Conservation (phyloP, 2,797 vertebrate genomes). For the Scarus forsteni region DNA sequence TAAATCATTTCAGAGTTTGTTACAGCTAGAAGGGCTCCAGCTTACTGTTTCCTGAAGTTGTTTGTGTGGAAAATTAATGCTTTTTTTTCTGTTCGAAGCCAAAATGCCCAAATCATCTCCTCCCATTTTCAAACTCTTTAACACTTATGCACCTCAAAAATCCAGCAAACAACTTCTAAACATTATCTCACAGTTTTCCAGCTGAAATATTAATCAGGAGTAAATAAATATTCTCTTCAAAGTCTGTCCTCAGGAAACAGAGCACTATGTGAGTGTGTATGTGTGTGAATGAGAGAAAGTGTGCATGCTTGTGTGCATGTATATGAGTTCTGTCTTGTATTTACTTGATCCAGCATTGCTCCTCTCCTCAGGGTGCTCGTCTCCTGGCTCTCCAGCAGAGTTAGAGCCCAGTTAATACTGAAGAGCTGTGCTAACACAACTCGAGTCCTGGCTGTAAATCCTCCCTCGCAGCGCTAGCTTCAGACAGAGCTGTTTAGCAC, state of each 20-base stretch:
- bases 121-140: constrained; percentile 17
- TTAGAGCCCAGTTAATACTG: constrained; percentile 63
- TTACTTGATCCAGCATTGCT: constrained; percentile 52
- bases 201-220: constrained; percentile 37
- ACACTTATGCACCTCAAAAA: constrained; percentile 19
- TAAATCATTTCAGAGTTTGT: constrained; percentile 16
- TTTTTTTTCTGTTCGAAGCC: constrained; percentile 16
- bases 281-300: constrained; percentile 6
- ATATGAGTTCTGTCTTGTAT: constrained; percentile 50
- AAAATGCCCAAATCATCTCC: constrained; percentile 6
- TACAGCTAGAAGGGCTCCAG: background rate
- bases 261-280: constrained; percentile 12
- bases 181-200: constrained; percentile 40
- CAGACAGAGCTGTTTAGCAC: constrained; percentile 73
- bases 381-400: constrained; percentile 58
- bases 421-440: constrained; percentile 54
- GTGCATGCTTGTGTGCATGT: constrained; percentile 45
- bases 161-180: constrained; percentile 8
- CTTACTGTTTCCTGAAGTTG: background rate
- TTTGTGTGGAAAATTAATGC: constrained; percentile 8
- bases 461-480: constrained; percentile 71
- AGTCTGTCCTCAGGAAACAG: constrained; percentile 26
- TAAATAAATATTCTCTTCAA: constrained; percentile 46
- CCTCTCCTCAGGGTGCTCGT: constrained; percentile 50
- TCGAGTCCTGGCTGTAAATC: constrained; percentile 77